Evolutionary conservation across 2,113 vertebrate species (phyloP), one percentile per base, ranked within the genome.

Genomic region (Suncus etruscus): DNA sequence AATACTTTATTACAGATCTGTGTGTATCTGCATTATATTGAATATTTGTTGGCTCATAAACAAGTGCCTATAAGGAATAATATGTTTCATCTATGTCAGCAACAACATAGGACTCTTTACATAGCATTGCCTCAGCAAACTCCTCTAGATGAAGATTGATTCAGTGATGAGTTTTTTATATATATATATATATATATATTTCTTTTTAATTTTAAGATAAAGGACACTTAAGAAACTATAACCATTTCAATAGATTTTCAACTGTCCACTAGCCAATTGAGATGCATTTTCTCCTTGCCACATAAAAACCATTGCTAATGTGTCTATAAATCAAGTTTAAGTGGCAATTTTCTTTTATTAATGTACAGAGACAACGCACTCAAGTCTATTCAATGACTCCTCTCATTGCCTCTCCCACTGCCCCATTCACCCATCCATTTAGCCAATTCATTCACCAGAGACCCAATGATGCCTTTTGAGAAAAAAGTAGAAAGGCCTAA

Each of bases 381-480:
- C 11, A 5, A 24, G 9, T 29, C 75, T 83, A 39, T 39, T 39
- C 39, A 39, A 88, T 70, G 65, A 18, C 2, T 73, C 75, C 72
- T 75, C 75, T 22, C 8, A 14, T 39, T 83, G 8, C 47, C 22
- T 92, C 45, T 84, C 15, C 27, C 25, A 83, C 31, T 58, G 31
- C 11, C 32, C 54, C 58, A 70, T 50, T 85, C 22, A 61, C 54
- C 63, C 48, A 87, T 61, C 47, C 27, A 86, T 31, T 69, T 75
- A 51, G 65, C n/a, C 79, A 86, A 22, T 48, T 82, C 32, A 48
- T 65, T 87, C 68, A 85, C 16, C n/a, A 39, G 7, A 2, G 72
- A 80, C 65, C 72, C 78, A 79, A 32, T 12, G 27, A 47, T 91
- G 22, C 45, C 39, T 86, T 86, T 90, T 54, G 50, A 90, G 93